Base-by-base conservation (phyloP, 2,888 invertebrate genomes). In the Thelaira solivaga region DNA sequence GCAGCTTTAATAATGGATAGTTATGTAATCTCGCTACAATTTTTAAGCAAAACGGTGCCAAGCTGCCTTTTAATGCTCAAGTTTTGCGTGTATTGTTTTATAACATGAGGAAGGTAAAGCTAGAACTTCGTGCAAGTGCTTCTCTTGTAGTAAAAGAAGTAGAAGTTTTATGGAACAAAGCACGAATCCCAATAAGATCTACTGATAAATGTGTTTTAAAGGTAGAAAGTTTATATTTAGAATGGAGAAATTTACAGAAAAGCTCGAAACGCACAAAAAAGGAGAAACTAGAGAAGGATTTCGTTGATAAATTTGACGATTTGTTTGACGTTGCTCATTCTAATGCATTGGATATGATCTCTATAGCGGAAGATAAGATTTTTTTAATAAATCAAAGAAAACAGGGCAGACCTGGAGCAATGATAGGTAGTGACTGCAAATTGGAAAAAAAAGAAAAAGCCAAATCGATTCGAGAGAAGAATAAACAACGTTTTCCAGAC, bases 401-500 rank as follows among this genome's bases (percentile, higher is more conserved):
- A 26, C 13, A 26, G 49, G n/a, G 24, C 24, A 13, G 26, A 8
- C n/a, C 24, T 26, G 26, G 49, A 1, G 22, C 45, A 24, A 20
- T 20, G 24, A 45, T 45, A 41, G 41, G 41, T 24, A 11, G 26
- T 26, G 26, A 26, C 26, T 26, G 26, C 26, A 26, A 26, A 26
- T 26, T 26, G 26, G 6, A 4, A 26, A 26, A 26, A 26, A 18
- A 34, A 34, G 20, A 53, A 53, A 20, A 34, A 34, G 11, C 51
- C 18, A 53, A 53, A 53, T 53, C 20, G 34, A 11, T 34, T 53
- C 34, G 34, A 34, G 34, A 53, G 53, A 20, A 53, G 29, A 7
- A 16, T 13, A 36, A 36, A 13, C 36, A 13, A 36, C 13, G 4
- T 13, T 13, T 36, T 36, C 13, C 10, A 34, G 34, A 36, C 36